Evolutionary conservation across 2,888 invertebrate genomes (phyloP).

Genomic region (Allophyes oxyacanthae): DNA sequence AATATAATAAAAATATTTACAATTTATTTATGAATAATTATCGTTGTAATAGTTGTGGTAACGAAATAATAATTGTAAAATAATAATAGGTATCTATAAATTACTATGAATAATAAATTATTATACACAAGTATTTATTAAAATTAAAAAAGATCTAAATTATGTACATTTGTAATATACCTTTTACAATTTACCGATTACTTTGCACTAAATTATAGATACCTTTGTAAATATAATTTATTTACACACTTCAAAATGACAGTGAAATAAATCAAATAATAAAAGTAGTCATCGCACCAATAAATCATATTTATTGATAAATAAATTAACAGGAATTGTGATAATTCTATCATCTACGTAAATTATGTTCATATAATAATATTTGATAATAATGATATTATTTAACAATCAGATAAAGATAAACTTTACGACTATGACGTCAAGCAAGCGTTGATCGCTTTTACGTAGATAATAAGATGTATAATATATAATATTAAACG

Average conservation of each 20-base stretch:
- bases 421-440: constrained; percentile 15
- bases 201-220: background rate
- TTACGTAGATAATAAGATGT: too few species aligned
- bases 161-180: constrained; percentile 8
- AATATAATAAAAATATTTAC: constrained; percentile 11
- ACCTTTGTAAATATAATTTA: background rate
- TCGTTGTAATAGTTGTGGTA: background rate
- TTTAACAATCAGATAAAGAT: constrained; percentile 24
- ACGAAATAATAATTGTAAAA: constrained; percentile 1
- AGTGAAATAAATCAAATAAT: constrained; percentile 3
- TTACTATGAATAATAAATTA: background rate
- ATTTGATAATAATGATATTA: constrained; percentile 21
- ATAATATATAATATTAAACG: too few species aligned
- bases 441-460: constrained; percentile 6
- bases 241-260: background rate
- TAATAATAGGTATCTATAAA: background rate
- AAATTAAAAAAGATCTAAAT: too few species aligned
- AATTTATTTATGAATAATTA: background rate
- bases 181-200: too few species aligned
- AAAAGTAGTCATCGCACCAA: constrained; percentile 12
- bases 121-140: too few species aligned
- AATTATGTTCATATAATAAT: constrained; percentile 7
- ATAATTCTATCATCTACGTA: constrained; percentile 28
- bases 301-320: constrained; percentile 41
- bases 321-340: constrained; percentile 22